Conservation (phyloP, 2,797 vertebrate species). For the Naso thynnoides region DNA sequence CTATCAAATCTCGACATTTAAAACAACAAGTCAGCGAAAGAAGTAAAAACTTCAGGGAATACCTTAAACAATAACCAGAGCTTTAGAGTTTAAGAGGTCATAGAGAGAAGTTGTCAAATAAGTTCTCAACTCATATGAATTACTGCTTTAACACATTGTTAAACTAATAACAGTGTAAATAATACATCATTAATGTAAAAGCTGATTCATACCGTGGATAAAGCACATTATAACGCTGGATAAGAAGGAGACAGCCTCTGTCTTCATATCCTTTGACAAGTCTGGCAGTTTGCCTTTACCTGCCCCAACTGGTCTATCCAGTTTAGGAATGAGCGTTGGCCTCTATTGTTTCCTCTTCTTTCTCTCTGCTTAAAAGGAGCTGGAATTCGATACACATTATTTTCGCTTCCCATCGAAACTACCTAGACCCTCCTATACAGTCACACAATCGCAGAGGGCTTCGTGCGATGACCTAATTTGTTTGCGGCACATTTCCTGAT, state of each 20-base stretch:
- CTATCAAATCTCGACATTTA: conserved; percentile 36
- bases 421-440: conserved; percentile 62
- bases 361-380: conserved; percentile 85
- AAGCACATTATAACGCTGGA: conserved; percentile 54
- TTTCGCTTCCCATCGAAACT: conserved; percentile 83
- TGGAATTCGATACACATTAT: conserved; percentile 89
- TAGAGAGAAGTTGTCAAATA: conserved; percentile 46
- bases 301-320: conserved; percentile 97
- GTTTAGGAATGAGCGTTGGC: conserved; percentile 94
- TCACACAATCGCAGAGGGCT: conserved; percentile 50
- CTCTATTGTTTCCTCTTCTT: conserved; percentile 88
- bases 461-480: conserved; percentile 61
- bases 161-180: background rate
- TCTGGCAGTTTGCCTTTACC: conserved; percentile 90
- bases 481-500: conserved; percentile 57
- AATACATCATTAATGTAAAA: conserved; percentile 37
- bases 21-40: conserved; percentile 25
- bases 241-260: conserved; percentile 67
- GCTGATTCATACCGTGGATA: conserved; percentile 55
- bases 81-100: conserved; percentile 64
- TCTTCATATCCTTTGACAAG: conserved; percentile 87
- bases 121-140: conserved; percentile 26
- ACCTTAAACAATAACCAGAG: conserved; percentile 19
- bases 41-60: conserved; percentile 1
- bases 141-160: background rate